Conservation (phyloP, 2,888 invertebrate species). For the Caenorhabditis wallacei region DNA sequence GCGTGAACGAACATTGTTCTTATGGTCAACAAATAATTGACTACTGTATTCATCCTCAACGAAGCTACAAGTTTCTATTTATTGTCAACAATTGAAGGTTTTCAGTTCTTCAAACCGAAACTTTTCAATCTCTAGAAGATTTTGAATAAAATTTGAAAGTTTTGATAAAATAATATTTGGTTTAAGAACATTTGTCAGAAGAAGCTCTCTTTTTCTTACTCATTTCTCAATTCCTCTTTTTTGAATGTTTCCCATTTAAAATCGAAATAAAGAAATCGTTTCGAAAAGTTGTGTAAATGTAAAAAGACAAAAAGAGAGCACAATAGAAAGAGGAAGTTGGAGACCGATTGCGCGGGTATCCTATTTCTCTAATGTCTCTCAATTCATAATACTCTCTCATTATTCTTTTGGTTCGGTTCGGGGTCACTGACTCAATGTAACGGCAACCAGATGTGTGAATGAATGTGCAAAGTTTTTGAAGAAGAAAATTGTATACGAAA, state of each 20-base stretch:
- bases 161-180: too few species aligned
- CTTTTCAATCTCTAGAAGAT: too few species aligned
- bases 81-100: too few species aligned
- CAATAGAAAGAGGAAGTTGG: slow-evolving; percentile 23
- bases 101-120: too few species aligned
- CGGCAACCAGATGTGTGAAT: slow-evolving; percentile 55
- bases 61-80: too few species aligned
- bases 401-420: slow-evolving; percentile 29
- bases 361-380: slow-evolving; percentile 22
- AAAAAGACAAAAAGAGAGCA: slow-evolving; percentile 37
- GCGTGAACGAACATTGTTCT: slow-evolving; percentile 28
- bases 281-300: slow-evolving; percentile 5
- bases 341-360: slow-evolving; percentile 40
- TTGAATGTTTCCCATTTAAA: too few species aligned
- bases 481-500: neutral
- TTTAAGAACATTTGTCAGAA: too few species aligned
- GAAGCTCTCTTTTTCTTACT: too few species aligned
- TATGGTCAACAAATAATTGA: slow-evolving; percentile 12
- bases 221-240: too few species aligned
- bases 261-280: neutral
- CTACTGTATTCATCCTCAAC: neutral
- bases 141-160: too few species aligned
- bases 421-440: slow-evolving; percentile 48
- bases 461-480: slow-evolving; percentile 23
- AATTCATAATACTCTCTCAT: neutral